Evolutionary conservation across 2,888 invertebrate species (phyloP).

Genomic region (Hipparchia sbordonii): DNA sequence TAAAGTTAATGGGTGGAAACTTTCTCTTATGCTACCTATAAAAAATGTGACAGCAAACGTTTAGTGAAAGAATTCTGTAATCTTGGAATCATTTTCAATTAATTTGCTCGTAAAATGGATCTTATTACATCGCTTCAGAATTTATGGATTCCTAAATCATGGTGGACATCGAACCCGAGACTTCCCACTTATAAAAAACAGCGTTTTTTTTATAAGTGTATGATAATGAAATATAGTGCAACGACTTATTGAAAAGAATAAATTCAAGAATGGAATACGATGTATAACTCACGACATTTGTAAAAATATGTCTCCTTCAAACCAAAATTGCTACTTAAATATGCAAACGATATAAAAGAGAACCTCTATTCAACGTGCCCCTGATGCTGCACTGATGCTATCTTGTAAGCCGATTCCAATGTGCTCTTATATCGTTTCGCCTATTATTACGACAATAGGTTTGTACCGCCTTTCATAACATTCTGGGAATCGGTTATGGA

Average conservation of each 20-base stretch:
- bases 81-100: neutral
- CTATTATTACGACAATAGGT: neutral
- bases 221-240: neutral
- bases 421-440: slow-evolving; percentile 8
- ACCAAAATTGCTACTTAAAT: slow-evolving; percentile 3
- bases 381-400: slow-evolving; percentile 19
- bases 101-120: neutral
- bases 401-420: slow-evolving; percentile 20
- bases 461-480: slow-evolving; percentile 7
- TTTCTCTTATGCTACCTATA: neutral
- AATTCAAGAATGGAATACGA: neutral
- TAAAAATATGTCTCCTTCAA: neutral
- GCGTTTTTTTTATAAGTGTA: too few species aligned
- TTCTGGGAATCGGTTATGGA: slow-evolving; percentile 9
- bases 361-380: slow-evolving; percentile 6
- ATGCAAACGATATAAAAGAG: slow-evolving; percentile 4
- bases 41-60: neutral
- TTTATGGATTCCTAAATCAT: too few species aligned
- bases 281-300: neutral
- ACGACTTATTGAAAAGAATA: neutral
- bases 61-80: neutral
- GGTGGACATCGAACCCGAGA: too few species aligned
- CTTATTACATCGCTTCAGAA: too few species aligned
- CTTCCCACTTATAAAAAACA: too few species aligned
- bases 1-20: neutral